Evolutionary conservation across 2,888 invertebrate species (phyloP), one percentile per base, ranked within the genome.

Genomic region (Ormia ochracea): DNA sequence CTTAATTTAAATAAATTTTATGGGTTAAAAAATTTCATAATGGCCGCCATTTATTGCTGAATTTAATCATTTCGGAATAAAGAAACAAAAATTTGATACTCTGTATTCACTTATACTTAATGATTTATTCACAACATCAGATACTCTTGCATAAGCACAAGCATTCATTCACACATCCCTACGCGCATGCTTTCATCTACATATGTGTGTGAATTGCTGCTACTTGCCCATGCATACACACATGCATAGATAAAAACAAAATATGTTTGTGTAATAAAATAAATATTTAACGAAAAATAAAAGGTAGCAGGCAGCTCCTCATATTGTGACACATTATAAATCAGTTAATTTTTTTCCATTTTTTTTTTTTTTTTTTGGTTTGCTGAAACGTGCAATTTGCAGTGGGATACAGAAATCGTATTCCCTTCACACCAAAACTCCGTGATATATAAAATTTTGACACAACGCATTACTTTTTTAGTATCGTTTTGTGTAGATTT

Each of bases 401-500:
- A 26, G 45, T 14, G 59, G 33, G 19, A 41, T 2, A n/a, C 41
- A 12, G 0, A 58, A 63, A 58, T 41, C 43, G 33, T 58, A 79
- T 74, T 69, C 63, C 69, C 69, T 70, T 79, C 41, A 75, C 69
- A 75, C 80, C 63, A 56, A 28, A 65, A 38, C 72, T 73, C 72
- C 80, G 72, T 80, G 80, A 73, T 78, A 68, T 68, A 75, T 80
- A 76, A 80, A 80, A 80, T 80, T 80, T 80, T 80, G 80, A 80
- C 80, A 76, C 68, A 68, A 68, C 63, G 52, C 66, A 48, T 63
- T 52, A 43, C 45, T 63, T 28, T 61, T 41, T 43, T 12, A 38
- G 36, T 69, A n/a, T 36, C n/a, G 43, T 21, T 45, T 31, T 54
- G 5, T 38, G 54, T 52, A 52, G 17, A 23, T 17, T n/a, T 52